Evolutionary conservation across 2,797 vertebrate species (phyloP).

Genomic region (Alfaro cultratus): DNA sequence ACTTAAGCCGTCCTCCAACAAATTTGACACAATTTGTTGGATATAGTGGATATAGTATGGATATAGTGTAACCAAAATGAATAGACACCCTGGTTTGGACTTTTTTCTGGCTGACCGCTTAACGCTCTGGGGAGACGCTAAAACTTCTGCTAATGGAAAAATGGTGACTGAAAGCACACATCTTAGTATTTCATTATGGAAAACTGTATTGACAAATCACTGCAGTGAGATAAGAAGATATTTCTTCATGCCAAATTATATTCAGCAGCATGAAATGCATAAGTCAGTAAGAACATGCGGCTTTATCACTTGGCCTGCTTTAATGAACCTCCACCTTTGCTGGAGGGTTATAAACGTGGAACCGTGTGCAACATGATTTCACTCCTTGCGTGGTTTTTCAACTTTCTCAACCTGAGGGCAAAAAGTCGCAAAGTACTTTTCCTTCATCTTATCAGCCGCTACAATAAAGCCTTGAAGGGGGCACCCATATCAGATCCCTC

Average conservation of each 20-base stretch:
- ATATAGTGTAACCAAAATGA: constrained; percentile 72
- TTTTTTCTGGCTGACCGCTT: constrained; percentile 63
- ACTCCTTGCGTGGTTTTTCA: constrained; percentile 20
- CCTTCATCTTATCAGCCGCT: constrained; percentile 54
- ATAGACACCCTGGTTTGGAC: constrained; percentile 56
- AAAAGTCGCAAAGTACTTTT: constrained; percentile 48
- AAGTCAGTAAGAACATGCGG: constrained; percentile 10
- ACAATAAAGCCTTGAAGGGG: constrained; percentile 51
- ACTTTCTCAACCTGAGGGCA: constrained; percentile 42
- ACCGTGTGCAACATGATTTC: constrained; percentile 6
- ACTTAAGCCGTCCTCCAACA: constrained; percentile 42
- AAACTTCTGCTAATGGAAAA: constrained; percentile 65
- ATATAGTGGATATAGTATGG: constrained; percentile 60
- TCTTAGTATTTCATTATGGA: constrained; percentile 66
- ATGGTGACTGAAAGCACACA: constrained; percentile 53
- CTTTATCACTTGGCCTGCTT: constrained; percentile 31
- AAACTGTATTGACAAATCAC: constrained; percentile 51
- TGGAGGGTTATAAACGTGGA: constrained; percentile 43
- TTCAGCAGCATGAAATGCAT: constrained; percentile 23
- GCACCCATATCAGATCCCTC: constrained; percentile 66
- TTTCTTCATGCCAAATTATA: constrained; percentile 34
- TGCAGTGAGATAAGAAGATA: constrained; percentile 39
- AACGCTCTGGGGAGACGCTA: constrained; percentile 56
- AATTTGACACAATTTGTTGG: constrained; percentile 45
- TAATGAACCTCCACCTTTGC: constrained; percentile 41